Conservation (phyloP, 2,797 vertebrate species). For the Cuniculus paca region DNA sequence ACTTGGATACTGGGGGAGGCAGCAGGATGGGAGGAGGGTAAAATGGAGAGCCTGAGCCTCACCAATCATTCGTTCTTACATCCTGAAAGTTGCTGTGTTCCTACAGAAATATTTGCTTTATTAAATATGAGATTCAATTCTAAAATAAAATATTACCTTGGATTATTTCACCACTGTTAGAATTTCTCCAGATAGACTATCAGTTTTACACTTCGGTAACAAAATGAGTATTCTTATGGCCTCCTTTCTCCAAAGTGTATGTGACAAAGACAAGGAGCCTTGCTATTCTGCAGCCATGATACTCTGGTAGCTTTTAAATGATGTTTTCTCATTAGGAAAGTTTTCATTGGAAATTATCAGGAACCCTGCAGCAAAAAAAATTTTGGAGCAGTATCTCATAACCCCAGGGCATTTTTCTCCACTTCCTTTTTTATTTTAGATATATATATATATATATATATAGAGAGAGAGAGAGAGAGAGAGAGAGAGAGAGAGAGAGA, state of each 20-base stretch:
- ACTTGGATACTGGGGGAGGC: not conserved
- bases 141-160: not conserved
- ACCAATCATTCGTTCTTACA: not conserved
- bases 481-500: no score
- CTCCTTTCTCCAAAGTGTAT: no score
- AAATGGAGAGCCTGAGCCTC: not conserved
- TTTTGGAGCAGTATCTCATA: not conserved
- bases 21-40: not conserved
- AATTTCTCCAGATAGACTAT: not conserved
- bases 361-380: not conserved
- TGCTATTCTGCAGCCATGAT: not conserved
- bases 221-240: not conserved
- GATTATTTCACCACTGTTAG: not conserved
- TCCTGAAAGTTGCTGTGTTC: not conserved
- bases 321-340: conserved; percentile 5
- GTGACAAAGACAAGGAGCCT: not conserved
- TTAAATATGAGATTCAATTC: not conserved
- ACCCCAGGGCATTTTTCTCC: not conserved
- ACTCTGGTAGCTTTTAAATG: conserved; percentile 14
- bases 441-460: no score
- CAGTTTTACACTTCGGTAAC: not conserved
- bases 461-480: no score
- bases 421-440: not conserved
- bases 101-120: not conserved
- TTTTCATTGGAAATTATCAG: not conserved